These are phyloP conservation scores for Cryptotermes secundus DNA, from an alignment of 1,140 invertebrate genomes.

Conservation along the genomic window DNA sequence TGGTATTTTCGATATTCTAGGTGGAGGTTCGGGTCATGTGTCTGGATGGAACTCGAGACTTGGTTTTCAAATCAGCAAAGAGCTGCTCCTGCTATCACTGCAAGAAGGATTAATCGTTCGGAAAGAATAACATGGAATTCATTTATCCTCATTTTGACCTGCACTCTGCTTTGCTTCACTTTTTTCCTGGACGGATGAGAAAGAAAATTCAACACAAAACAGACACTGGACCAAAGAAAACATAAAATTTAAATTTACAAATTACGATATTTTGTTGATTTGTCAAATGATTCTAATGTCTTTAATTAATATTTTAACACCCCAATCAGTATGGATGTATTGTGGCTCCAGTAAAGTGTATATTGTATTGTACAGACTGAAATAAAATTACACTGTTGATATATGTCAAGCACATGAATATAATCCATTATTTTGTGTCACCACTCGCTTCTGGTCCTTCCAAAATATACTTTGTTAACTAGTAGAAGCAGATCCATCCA, in stretches of 20 bases:
- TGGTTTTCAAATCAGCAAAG: slow-evolving; percentile 80
- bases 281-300: not conserved
- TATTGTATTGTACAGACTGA: not conserved
- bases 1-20: too few relatives aligned
- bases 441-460: not conserved
- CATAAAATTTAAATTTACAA: not conserved
- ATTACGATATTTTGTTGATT: not conserved
- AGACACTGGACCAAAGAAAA: not conserved
- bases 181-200: not conserved
- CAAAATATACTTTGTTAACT: not conserved
- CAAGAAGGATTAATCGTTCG: slow-evolving; percentile 68
- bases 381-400: slow-evolving; percentile 6
- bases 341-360: not conserved
- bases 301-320: not conserved
- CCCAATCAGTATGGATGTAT: not conserved
- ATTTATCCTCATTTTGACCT: not conserved
- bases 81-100: slow-evolving; percentile 83
- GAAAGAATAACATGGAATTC: not conserved
- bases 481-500: not conserved
- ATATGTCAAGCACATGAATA: not conserved
- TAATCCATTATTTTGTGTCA: not conserved
- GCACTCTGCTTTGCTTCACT: not conserved
- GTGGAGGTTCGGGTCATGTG: slow-evolving; percentile 70
- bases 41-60: slow-evolving; percentile 69
- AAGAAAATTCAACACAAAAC: not conserved